Percentiles rank a stretch among this genome's conserved stretches.
These are phyloP conservation scores for Anodontia alba DNA, from an alignment of 2,888 invertebrate genomes.

Conservation along the genomic window DNA sequence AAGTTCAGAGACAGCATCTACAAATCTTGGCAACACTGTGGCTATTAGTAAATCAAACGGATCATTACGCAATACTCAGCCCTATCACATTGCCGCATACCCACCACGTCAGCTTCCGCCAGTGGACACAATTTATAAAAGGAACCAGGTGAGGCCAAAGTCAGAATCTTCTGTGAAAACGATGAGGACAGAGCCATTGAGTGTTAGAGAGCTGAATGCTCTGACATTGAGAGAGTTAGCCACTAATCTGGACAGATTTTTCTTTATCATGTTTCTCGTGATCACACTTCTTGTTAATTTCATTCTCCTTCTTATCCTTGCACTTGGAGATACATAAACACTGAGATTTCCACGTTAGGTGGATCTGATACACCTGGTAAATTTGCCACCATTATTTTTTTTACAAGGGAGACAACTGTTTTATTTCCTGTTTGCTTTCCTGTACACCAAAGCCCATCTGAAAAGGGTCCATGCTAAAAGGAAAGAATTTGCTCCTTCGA, in stretches of 20 bases:
- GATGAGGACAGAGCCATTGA: background rate
- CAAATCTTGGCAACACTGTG: background rate
- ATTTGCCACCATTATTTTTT: too few relatives aligned
- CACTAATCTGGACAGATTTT: slow-evolving; percentile 41
- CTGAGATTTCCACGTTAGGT: too few relatives aligned
- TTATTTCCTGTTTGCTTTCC: too few relatives aligned
- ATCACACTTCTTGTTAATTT: slow-evolving; percentile 42
- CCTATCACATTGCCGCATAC: background rate
- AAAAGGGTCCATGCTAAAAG: too few relatives aligned
- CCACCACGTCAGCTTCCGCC: slow-evolving; percentile 34
- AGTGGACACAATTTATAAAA: slow-evolving; percentile 18
- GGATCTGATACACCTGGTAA: too few relatives aligned
- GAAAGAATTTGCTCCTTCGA: too few relatives aligned
- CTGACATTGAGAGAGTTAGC: slow-evolving; percentile 43
- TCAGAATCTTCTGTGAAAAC: slow-evolving; percentile 32
- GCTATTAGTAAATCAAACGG: background rate
- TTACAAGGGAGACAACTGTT: too few relatives aligned
- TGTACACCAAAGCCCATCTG: too few relatives aligned
- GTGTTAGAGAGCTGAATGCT: background rate
- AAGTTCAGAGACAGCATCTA: slow-evolving; percentile 4
- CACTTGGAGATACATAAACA: background rate
- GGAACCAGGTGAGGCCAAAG: slow-evolving; percentile 33
- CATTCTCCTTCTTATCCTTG: slow-evolving; percentile 27
- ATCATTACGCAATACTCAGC: background rate
- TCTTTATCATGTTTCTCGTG: slow-evolving; percentile 36